Conservation (phyloP, 2,888 invertebrate species). For the Branchipolynoe longqiensis region DNA sequence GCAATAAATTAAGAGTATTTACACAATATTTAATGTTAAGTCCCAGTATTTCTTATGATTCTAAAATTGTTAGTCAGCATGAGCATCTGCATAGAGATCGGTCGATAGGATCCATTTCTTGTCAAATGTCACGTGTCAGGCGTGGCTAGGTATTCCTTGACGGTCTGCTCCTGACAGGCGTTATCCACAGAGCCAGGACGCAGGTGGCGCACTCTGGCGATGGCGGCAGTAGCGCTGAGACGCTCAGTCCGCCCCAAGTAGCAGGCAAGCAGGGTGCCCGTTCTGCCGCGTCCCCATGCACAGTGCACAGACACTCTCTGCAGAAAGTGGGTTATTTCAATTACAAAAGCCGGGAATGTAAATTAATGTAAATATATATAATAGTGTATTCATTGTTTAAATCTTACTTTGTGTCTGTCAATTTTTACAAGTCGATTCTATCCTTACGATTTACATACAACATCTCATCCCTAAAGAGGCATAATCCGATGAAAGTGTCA, state of each 20-base stretch:
- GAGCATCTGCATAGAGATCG: too few species aligned
- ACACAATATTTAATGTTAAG: too few species aligned
- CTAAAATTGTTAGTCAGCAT: too few species aligned
- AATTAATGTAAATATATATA: neutral
- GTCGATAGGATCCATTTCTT: too few species aligned
- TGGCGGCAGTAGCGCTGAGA: constrained; percentile 70
- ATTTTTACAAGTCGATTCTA: too few species aligned
- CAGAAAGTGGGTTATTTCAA: neutral
- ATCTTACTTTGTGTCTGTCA: too few species aligned
- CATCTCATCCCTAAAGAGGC: too few species aligned
- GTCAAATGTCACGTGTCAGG: too few species aligned
- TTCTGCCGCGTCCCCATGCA: constrained; percentile 87
- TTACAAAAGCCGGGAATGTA: neutral
- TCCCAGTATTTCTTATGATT: too few species aligned
- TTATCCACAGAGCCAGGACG: constrained; percentile 81
- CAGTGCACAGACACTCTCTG: constrained; percentile 86
- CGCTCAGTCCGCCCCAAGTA: constrained; percentile 86
- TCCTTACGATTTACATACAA: too few species aligned
- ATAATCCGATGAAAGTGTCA: too few species aligned
- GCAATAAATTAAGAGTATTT: too few species aligned
- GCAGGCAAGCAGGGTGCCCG: constrained; percentile 89
- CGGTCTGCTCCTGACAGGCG: constrained; percentile 75
- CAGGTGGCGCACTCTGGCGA: constrained; percentile 72
- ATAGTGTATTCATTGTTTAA: neutral
- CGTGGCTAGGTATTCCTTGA: constrained; percentile 57